Conservation (phyloP, 2,113 vertebrate species). For the Ellobius talpinus region DNA sequence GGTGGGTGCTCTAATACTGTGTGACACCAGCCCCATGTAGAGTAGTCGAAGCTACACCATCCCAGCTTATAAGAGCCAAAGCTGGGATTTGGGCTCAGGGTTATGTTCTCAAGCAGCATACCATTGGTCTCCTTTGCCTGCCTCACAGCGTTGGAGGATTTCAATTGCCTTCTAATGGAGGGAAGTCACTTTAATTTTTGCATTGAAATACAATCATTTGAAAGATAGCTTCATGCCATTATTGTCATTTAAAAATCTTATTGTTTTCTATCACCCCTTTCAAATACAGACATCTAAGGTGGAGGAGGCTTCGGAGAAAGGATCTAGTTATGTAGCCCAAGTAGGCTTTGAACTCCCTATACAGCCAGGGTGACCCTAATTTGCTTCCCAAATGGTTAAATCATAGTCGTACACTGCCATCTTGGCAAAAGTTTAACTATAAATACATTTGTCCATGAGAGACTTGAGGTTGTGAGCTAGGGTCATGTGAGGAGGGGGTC, state of each 20-base stretch:
- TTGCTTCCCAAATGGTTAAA: background rate
- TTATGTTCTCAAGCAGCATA: accelerated
- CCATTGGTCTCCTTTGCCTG: accelerated
- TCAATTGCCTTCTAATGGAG: background rate
- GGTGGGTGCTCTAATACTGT: accelerated
- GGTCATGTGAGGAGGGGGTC: background rate
- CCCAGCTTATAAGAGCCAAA: background rate
- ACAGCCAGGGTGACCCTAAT: background rate
- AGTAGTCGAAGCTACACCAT: accelerated
- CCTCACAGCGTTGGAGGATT: accelerated
- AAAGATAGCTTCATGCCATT: background rate
- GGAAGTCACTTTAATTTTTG: background rate
- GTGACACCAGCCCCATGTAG: accelerated
- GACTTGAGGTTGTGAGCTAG: background rate
- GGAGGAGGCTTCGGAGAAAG: background rate
- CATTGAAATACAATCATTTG: background rate
- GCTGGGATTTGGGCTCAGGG: background rate
- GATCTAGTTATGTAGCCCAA: background rate
- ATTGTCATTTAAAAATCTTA: background rate
- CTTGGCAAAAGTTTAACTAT: background rate
- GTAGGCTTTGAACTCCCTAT: background rate
- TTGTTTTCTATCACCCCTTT: background rate
- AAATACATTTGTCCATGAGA: background rate
- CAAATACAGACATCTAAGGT: background rate
- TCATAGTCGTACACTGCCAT: background rate